A percentile compares a stretch with the other conserved stretches of the same genome.
phyloP scores from a whole-genome alignment of 2,113 vertebrate species.

The Melanotaenia duboulayi region DNA sequence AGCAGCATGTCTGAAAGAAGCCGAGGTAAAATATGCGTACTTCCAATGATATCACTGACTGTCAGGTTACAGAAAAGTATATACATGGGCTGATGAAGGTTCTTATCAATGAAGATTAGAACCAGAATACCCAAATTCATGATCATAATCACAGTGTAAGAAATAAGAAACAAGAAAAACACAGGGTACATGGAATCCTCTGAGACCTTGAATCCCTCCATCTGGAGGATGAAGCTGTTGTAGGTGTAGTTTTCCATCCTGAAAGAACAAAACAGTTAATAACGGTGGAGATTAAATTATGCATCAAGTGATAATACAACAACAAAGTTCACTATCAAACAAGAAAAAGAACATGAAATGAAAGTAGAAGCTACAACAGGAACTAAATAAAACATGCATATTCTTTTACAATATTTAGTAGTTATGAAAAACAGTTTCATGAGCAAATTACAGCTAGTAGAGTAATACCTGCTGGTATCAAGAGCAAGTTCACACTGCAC shows the following conservation, averaged over 20 bases:
- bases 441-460: no score
- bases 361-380: no score
- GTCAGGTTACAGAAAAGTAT: conserved; percentile 12
- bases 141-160: background rate
- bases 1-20: background rate
- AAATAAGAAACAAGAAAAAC: background rate
- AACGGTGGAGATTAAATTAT: no score
- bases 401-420: no score
- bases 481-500: no score
- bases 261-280: background rate
- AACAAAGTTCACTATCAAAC: no score
- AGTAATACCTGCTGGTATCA: no score
- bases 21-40: background rate
- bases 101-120: background rate
- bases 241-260: conserved; percentile 13
- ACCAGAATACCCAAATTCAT: background rate
- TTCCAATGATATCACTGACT: background rate
- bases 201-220: conserved; percentile 9
- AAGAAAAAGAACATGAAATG: no score
- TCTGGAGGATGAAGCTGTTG: conserved; percentile 1
- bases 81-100: conserved; percentile 23
- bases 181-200: background rate
- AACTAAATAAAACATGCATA: no score
- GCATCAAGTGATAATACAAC: background rate
- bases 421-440: no score